Base-by-base conservation (phyloP, 2,797 vertebrate genomes). In the Argyrosomus regius region DNA sequence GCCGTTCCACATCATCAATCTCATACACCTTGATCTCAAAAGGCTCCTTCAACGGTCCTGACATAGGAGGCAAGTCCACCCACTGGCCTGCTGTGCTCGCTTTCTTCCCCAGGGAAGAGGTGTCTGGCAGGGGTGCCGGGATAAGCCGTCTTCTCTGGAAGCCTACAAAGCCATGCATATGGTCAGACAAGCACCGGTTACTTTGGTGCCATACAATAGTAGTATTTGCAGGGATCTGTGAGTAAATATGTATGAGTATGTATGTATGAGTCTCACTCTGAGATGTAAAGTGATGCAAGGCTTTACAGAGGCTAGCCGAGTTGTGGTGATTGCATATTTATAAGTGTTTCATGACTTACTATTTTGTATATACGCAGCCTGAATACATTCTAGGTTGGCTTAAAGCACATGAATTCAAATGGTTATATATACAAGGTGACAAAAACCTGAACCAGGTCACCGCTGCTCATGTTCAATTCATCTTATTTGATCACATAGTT, bases 1-100 rank as follows among this genome's bases (percentile, higher is more conserved):
- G 95, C 20, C 98, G 95, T 89, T 98, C 96, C 92, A 99, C 97
- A 6, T 99, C 98, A 6, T 99, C 99, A 2, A 99, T 99, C 95
- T 99, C 98, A 41, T 99, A 99, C 92, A 99, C 98, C 93, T 99
- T 99, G 91, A 99, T 99, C 95, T 99, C 98, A 89, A 99, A 99
- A 70, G 98, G 97, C 89, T 99, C 98, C 93, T 99, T 99, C 83
- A 97, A 90, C 20, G 96, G 95, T 87, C 97, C 96, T 5, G 97
- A 96, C 92, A 97, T 96, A 7, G 98, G 98, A 62, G 98, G 98
- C 69, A 99, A 93, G 94, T 98, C 98, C 84, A 99, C 98, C 98
- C 98, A 99, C 57, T 99, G 98, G 77, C 97, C 98, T 0, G 97
- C 93, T 49, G 96, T 90, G 58, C 94, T 91, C 35, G 94, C 96